Evolutionary conservation across 2,797 vertebrate genomes (phyloP), one percentile per base, ranked within the genome.

Genomic region (Ispidina lecontei): DNA sequence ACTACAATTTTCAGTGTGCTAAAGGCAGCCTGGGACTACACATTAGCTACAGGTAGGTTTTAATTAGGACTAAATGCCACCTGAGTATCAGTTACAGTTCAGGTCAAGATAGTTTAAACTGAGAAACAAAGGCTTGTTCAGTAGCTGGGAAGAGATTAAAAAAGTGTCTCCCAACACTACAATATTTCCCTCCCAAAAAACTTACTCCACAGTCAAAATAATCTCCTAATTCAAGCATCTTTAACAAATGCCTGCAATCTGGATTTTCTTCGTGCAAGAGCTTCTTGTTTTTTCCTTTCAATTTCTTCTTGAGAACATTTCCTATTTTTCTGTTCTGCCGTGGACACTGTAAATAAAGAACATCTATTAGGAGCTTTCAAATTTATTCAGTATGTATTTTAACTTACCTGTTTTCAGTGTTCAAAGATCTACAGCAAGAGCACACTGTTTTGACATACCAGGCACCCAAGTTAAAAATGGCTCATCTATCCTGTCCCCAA

Each of bases 281-380:
- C 99, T 91, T 98, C 98, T 94, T 98, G 98, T 72, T 98, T 99
- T 96, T 99, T 99, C 76, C 95, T 98, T 96, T 99, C 98, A 76
- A 99, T 99, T 97, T 99, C 98, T 56, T 98, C 98, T 31, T 98
- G 97, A 26, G 98, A 98, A 96, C 98, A 99, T 81, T 97, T 98
- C 71, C 94, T 98, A 6, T 95, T 97, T 96, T 94, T 97, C 56
- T 98, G 97, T 77, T 98, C 98, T 46, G 98, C 96, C 84, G 97
- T 94, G 75, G 97, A 98, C 62, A 97, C 98, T 99, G 95, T 73
- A 98, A 96, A 93, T 87, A 91, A 67, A 69, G 87, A 71, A 81
- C 56, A 85, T 0, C 2, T 20, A 86, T 95, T 91, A 94, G 54
- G 26, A 71, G 18, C n/a, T 33, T 87, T 93, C 87, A 90, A 9